A percentile compares a stretch with the other conserved stretches of the same genome.
Conservation (phyloP, 2,113 vertebrate species). For the Pandion haliaetus region DNA sequence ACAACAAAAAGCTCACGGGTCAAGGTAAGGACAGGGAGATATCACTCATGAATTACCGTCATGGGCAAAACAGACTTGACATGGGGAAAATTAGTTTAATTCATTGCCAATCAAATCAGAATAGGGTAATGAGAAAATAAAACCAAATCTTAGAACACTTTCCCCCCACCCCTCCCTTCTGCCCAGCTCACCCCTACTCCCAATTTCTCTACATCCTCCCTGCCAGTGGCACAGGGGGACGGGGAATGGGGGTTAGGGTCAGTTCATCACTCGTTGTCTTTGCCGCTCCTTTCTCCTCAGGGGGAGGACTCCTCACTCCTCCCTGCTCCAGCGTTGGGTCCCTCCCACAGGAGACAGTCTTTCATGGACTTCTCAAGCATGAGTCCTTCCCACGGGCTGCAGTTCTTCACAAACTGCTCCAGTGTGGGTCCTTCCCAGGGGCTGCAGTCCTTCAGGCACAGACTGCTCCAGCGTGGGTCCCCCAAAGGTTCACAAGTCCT, state of each 20-base stretch:
- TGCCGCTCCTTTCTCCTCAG: neutral
- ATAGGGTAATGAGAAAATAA: neutral
- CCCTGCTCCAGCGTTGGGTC: neutral
- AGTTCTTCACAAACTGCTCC: too few relatives aligned
- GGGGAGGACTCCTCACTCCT: neutral
- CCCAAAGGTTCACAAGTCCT: too few relatives aligned
- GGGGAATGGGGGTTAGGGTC: neutral
- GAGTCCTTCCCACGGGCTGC: neutral
- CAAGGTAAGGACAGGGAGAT: neutral
- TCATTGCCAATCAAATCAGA: neutral
- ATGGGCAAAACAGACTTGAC: neutral
- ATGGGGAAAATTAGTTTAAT: neutral
- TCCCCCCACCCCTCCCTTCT: neutral
- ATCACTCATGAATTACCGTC: neutral
- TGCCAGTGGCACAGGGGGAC: fast-evolving
- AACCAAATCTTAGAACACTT: neutral
- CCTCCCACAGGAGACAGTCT: neutral
- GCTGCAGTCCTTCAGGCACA: too few relatives aligned
- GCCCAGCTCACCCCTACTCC: neutral
- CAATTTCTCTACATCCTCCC: neutral
- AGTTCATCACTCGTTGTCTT: neutral
- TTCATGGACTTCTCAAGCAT: neutral
- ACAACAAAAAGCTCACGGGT: neutral
- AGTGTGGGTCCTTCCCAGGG: too few relatives aligned
- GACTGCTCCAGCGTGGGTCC: too few relatives aligned